These are phyloP conservation scores for Leptopilina clavipes DNA, from an alignment of 1,140 invertebrate genomes.

Conservation along the genomic window DNA sequence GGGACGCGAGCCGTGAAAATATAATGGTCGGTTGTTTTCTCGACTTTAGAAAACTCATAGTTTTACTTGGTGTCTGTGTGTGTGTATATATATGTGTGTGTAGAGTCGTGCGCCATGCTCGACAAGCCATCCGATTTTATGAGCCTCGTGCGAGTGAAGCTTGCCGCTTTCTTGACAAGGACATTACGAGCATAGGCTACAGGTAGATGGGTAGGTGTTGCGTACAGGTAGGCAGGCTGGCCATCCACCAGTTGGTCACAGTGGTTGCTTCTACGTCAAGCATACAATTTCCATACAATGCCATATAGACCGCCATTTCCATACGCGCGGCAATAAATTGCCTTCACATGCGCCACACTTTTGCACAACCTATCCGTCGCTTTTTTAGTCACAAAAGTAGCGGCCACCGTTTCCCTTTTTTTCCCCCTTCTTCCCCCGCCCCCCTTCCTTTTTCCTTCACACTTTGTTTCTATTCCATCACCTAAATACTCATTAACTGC, in stretches of 20 bases:
- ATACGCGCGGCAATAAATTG: constrained; percentile 61
- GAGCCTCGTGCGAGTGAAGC: constrained; percentile 60
- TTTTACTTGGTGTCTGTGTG: constrained; percentile 14
- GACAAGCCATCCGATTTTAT: constrained; percentile 67
- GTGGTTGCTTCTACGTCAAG: constrained; percentile 63
- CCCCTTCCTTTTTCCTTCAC: too few species aligned
- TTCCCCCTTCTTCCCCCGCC: too few species aligned
- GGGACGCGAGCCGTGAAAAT: constrained; percentile 41
- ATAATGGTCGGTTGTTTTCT: constrained; percentile 35
- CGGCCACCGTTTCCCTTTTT: constrained; percentile 41
- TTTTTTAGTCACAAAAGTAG: constrained; percentile 12
- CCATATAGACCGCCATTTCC: constrained; percentile 58
- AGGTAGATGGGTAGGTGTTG: constrained; percentile 53
- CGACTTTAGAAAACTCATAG: constrained; percentile 33
- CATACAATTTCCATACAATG: constrained; percentile 72
- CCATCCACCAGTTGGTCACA: constrained; percentile 66
- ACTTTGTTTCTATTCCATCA: neutral
- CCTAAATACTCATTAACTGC: neutral
- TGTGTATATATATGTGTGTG: neutral
- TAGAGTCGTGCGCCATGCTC: constrained; percentile 56
- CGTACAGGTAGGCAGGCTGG: constrained; percentile 45
- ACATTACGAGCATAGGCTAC: constrained; percentile 60
- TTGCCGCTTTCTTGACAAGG: constrained; percentile 70
- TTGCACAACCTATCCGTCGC: constrained; percentile 54
- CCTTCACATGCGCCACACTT: constrained; percentile 68